A percentile compares a stretch with the other conserved stretches of the same genome.
phyloP scores from a whole-genome alignment of 2,797 vertebrate species.

The Spinus olivaceus region DNA sequence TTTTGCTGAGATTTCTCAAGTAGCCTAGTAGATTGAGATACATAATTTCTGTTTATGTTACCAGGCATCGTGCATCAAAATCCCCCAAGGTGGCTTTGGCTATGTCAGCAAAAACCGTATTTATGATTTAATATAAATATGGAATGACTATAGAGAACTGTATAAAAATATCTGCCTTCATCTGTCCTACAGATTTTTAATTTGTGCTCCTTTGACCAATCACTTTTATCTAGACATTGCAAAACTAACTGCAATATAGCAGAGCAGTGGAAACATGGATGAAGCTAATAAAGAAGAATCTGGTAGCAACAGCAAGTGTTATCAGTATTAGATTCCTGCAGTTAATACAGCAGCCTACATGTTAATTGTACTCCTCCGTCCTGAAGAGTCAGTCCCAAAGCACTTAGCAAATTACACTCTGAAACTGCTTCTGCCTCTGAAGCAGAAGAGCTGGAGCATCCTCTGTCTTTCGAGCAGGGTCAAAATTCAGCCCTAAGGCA shows the following conservation, averaged over 20 bases:
- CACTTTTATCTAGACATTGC: background rate
- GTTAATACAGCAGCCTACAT: slow-evolving; percentile 46
- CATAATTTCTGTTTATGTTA: slow-evolving; percentile 45
- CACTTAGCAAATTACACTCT: slow-evolving; percentile 63
- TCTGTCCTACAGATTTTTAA: background rate
- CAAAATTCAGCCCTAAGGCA: slow-evolving; percentile 54
- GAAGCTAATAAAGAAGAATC: slow-evolving; percentile 15
- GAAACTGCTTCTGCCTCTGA: slow-evolving; percentile 46
- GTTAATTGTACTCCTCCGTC: slow-evolving; percentile 19
- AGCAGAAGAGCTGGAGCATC: slow-evolving; percentile 34
- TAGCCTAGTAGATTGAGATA: slow-evolving; percentile 31
- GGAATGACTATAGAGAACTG: background rate
- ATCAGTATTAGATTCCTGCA: slow-evolving; percentile 13
- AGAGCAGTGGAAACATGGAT: background rate
- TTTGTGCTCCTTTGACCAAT: background rate
- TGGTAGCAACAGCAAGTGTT: slow-evolving; percentile 8
- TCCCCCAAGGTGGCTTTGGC: slow-evolving; percentile 6
- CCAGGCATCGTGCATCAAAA: background rate
- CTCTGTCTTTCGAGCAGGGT: slow-evolving; percentile 39
- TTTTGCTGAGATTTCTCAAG: slow-evolving; percentile 45
- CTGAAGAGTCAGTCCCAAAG: slow-evolving; percentile 60
- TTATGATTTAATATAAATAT: slow-evolving; percentile 43
- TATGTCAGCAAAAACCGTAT: slow-evolving; percentile 12
- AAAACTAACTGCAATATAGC: background rate
- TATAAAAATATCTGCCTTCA: background rate